These are phyloP conservation scores for Arctocebus calabarensis DNA, from an alignment of 2,797 vertebrate species.

Conservation along the genomic window DNA sequence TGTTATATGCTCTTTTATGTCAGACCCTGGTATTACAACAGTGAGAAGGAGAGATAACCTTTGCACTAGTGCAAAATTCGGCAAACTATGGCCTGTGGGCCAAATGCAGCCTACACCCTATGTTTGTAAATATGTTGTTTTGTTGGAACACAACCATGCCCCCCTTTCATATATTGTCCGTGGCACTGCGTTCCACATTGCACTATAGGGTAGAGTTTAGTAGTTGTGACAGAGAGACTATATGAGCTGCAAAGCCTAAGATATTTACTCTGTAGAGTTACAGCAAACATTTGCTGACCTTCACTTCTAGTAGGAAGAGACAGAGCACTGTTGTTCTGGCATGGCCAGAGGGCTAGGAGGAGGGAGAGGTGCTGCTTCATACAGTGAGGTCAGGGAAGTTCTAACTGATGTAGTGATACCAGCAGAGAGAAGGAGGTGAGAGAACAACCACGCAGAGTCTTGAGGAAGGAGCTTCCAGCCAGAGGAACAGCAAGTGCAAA, in stretches of 20 bases:
- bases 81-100: neutral
- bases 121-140: neutral
- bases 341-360: too few relatives aligned
- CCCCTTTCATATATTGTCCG: neutral
- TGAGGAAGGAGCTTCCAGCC: neutral
- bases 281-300: neutral
- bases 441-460: neutral
- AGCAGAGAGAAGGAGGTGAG: neutral
- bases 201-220: neutral
- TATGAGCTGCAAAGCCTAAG: neutral
- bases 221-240: neutral
- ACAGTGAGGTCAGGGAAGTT: neutral
- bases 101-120: neutral
- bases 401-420: neutral
- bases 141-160: neutral
- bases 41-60: neutral
- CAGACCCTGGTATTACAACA: neutral
- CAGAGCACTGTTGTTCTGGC: neutral
- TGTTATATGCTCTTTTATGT: neutral
- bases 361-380: neutral
- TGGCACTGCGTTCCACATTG: neutral
- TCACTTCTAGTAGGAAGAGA: neutral
- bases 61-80: neutral
- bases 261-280: neutral
- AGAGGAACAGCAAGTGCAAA: neutral